phyloP scores from a whole-genome alignment of 2,888 invertebrate genomes.

The Nymphalis c-album region DNA sequence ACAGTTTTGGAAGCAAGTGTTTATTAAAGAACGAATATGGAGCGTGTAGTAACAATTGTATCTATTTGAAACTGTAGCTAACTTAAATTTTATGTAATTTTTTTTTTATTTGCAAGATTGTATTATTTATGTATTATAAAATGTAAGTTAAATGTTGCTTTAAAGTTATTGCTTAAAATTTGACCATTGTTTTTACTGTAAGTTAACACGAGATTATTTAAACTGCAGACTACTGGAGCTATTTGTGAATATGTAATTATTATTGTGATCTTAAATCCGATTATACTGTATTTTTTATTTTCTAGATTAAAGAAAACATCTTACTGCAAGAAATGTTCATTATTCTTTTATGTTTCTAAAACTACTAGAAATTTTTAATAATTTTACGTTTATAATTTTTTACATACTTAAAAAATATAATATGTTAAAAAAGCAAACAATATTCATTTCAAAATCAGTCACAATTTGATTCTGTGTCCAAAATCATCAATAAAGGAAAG shows the following conservation, averaged over 20 bases:
- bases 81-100: conserved; percentile 79
- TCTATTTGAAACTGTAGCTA: conserved; percentile 77
- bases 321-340: conserved; percentile 66
- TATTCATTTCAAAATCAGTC: no score
- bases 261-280: conserved; percentile 81
- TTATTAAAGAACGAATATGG: conserved; percentile 29
- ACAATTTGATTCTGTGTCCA: no score
- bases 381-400: not conserved
- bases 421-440: no score
- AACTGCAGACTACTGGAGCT: conserved; percentile 70
- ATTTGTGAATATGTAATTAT: conserved; percentile 82
- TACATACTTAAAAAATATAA: not conserved
- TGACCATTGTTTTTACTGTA: conserved; percentile 73
- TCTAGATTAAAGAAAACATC: conserved; percentile 80
- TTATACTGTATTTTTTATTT: conserved; percentile 82
- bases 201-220: conserved; percentile 69
- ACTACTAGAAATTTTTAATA: conserved; percentile 41
- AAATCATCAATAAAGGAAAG: no score
- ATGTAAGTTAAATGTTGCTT: conserved; percentile 79
- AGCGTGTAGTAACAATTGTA: conserved; percentile 75
- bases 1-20: conserved; percentile 48
- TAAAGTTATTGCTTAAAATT: conserved; percentile 76
- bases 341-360: conserved; percentile 30
- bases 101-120: conserved; percentile 75
- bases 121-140: conserved; percentile 81